Evolutionary conservation across 2,113 vertebrate genomes (phyloP), one percentile per base, ranked within the genome.

Genomic region (Alosa alosa): DNA sequence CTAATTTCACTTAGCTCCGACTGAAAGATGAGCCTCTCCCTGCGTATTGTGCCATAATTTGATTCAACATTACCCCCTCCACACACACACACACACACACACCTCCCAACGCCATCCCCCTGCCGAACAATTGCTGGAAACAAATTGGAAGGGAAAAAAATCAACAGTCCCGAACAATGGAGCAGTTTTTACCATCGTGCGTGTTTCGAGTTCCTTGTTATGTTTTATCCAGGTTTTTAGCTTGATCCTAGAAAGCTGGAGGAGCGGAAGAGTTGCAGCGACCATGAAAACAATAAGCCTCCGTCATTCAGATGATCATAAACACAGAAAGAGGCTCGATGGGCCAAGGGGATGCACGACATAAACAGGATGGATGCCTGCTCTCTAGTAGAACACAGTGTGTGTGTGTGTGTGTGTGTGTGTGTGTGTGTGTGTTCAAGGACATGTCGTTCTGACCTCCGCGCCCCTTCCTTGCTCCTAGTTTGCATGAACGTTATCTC

Each of bases 281-380:
- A 25, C 25, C 64, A 72, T 72, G 64, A 75, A 39, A 85, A 85
- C 68, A 85, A 81, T 75, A 47, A 75, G 45, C 31, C 15, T 47
- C 75, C 31, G 46, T 41, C 82, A 47, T n/a, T 6, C 64, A 36
- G 81, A 75, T 83, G 9, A 83, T 11, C 81, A 55, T 50, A 81
- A 50, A 75, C 82, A 86, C 47, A 83, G 15, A 36, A 41, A 41
- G 85, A 81, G 75, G 60, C 87, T 85, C 81, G 0, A 1, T 15
- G 81, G 22, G 20, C 47, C 44, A 45, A 86, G 49, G 55, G 25
- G 68, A 57, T 25, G 20, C 36, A 8, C 20, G 49, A 68, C n/a
- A 31, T 84, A 81, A 86, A 84, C 82, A 36, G 85, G 85, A 86
- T 68, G 36, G 57, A 86, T 52, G 81, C 82, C 36, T 9, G 60